Evolutionary conservation across 2,888 invertebrate species (phyloP).

Genomic region (Thalpophila matura): DNA sequence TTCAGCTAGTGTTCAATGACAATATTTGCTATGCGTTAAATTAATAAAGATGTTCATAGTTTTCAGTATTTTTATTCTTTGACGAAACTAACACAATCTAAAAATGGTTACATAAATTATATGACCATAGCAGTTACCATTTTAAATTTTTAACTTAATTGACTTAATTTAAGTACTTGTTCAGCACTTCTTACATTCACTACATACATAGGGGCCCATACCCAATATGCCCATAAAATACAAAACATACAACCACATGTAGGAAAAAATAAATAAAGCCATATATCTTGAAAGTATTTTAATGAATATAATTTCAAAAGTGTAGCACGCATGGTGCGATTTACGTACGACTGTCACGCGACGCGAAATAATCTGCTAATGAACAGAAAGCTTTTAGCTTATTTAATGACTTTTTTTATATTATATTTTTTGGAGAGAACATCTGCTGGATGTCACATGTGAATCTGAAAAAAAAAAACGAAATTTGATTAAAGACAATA

Average conservation of each 20-base stretch:
- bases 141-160: constrained; percentile 2
- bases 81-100: too few species aligned
- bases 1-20: too few species aligned
- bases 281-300: constrained; percentile 72
- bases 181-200: neutral
- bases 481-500: neutral
- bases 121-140: neutral
- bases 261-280: constrained; percentile 68
- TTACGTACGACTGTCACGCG: constrained; percentile 74
- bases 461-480: constrained; percentile 23
- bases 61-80: too few species aligned
- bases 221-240: constrained; percentile 25
- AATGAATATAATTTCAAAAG: constrained; percentile 74
- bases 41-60: too few species aligned
- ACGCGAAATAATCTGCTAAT: constrained; percentile 79
- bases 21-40: too few species aligned
- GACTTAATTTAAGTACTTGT: neutral
- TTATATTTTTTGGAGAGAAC: constrained; percentile 40
- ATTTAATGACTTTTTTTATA: constrained; percentile 66
- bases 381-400: constrained; percentile 73
- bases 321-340: constrained; percentile 75
- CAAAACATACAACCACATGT: constrained; percentile 11
- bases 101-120: neutral
- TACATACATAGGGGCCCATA: neutral
- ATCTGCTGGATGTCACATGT: constrained; percentile 33